phyloP scores from a whole-genome alignment of 2,113 vertebrate species.

The Papio anubis region DNA sequence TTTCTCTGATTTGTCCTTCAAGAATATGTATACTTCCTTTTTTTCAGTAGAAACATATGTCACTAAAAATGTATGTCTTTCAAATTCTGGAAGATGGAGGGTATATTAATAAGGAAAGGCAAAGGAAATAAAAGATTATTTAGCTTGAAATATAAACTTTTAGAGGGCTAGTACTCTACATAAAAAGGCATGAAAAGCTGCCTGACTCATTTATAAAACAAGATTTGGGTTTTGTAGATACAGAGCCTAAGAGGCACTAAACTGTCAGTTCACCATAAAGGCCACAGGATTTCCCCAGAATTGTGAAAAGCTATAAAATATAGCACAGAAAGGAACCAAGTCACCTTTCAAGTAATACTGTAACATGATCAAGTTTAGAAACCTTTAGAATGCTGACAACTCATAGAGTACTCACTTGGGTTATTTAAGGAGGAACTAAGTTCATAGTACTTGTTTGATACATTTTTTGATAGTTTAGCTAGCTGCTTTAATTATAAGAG shows the following conservation, averaged over 20 bases:
- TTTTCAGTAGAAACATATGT: not conserved
- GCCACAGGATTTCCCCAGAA: not conserved
- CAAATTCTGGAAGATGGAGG: not conserved
- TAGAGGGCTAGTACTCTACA: not conserved
- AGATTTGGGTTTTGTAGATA: not conserved
- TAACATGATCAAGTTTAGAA: not conserved
- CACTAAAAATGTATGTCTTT: not conserved
- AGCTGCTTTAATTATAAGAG: not conserved
- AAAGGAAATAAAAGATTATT: not conserved
- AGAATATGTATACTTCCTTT: not conserved
- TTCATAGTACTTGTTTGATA: accelerated
- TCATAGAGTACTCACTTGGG: too few species aligned
- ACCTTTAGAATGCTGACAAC: not conserved
- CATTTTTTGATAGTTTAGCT: not conserved
- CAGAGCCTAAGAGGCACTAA: not conserved
- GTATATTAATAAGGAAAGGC: not conserved
- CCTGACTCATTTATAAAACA: not conserved
- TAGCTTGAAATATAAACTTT: not conserved
- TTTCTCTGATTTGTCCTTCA: not conserved
- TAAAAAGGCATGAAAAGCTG: not conserved
- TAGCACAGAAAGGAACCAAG: not conserved
- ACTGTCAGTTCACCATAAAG: accelerated
- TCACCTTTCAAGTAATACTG: not conserved
- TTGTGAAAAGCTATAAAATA: not conserved
- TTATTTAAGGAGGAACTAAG: not conserved